Evolutionary conservation across 2,888 invertebrate species (phyloP).

Genomic region (Trissolcus japonicus): DNA sequence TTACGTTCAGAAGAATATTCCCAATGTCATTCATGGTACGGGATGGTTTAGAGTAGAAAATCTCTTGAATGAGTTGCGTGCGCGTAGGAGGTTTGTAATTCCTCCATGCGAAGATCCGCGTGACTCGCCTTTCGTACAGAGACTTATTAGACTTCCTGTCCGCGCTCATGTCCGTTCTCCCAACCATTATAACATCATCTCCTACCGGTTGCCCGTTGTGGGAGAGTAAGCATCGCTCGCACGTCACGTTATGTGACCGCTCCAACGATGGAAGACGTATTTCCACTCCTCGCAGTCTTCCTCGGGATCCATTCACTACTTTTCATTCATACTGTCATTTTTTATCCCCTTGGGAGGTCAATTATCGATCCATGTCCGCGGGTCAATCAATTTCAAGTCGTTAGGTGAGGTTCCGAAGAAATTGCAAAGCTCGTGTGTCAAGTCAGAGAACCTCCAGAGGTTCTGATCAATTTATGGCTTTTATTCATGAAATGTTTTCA

Average conservation of each 20-base stretch:
- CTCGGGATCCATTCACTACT: conserved; percentile 47
- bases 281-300: conserved; percentile 31
- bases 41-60: conserved; percentile 47
- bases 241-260: conserved; percentile 66
- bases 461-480: too few relatives aligned
- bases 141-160: conserved; percentile 73
- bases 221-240: conserved; percentile 75
- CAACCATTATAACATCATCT: conserved; percentile 75
- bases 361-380: conserved; percentile 14
- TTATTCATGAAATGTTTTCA: too few relatives aligned
- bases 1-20: neutral
- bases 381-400: neutral
- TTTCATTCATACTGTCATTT: conserved; percentile 48
- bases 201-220: conserved; percentile 73
- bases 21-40: conserved; percentile 44
- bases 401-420: too few relatives aligned
- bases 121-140: conserved; percentile 66
- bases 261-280: conserved; percentile 54
- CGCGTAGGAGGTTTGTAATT: conserved; percentile 72
- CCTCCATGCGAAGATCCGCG: conserved; percentile 76
- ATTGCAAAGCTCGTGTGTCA: too few relatives aligned
- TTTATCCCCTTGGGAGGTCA: conserved; percentile 13
- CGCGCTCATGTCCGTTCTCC: conserved; percentile 72
- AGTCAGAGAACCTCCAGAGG: too few relatives aligned
- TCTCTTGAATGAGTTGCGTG: conserved; percentile 69